Percentiles rank a stretch among this genome's conserved stretches.
These are phyloP conservation scores for Carcinoscorpius rotundicauda DNA, from an alignment of 1,140 invertebrate species.

Conservation along the genomic window DNA sequence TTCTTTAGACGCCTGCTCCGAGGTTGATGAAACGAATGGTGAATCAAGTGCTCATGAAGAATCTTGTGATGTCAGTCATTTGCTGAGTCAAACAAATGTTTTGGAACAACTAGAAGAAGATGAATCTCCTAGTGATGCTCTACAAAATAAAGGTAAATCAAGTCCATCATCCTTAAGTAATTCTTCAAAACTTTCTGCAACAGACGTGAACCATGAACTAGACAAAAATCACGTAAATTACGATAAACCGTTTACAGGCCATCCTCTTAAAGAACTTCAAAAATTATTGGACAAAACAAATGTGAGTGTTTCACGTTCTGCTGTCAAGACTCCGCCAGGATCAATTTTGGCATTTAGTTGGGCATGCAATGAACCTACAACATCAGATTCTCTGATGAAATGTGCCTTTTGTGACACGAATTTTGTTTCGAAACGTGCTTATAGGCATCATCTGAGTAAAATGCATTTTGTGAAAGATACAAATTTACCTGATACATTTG, in stretches of 20 bases:
- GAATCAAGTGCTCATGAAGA: too few species aligned
- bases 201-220: too few species aligned
- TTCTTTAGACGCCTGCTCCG: too few species aligned
- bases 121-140: too few species aligned
- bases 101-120: too few species aligned
- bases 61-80: too few species aligned
- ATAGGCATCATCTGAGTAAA: conserved; percentile 88
- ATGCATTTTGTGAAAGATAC: conserved; percentile 94
- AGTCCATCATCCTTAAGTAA: too few species aligned
- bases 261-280: conserved; percentile 78
- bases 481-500: conserved; percentile 49
- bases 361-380: conserved; percentile 82
- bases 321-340: conserved; percentile 44
- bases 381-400: conserved; percentile 67
- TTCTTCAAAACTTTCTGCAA: too few species aligned
- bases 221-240: too few species aligned
- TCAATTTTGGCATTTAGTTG: conserved; percentile 82
- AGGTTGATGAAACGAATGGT: too few species aligned
- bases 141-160: too few species aligned
- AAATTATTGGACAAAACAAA: conserved; percentile 91
- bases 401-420: conserved; percentile 93
- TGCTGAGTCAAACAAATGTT: too few species aligned
- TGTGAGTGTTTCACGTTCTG: conserved; percentile 38
- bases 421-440: conserved; percentile 91
- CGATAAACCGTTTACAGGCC: conserved; percentile 5